phyloP scores from a whole-genome alignment of 53 echinoderm and acorn worm species.

The Mesocentrotus franciscanus region DNA sequence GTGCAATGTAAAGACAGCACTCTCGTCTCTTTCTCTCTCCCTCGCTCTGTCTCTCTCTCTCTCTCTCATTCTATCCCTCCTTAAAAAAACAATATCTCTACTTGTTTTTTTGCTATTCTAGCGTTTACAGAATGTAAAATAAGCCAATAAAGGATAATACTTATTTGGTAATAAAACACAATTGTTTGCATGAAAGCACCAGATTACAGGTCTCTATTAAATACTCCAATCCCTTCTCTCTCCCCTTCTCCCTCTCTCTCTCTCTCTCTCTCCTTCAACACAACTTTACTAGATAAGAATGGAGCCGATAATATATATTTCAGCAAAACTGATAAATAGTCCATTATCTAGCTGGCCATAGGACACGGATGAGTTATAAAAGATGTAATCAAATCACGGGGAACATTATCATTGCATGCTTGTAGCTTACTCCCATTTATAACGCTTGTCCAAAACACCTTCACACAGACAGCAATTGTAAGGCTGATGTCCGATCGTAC shows the following conservation, averaged over 20 bases:
- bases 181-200: too few relatives aligned
- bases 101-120: too few relatives aligned
- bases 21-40: too few relatives aligned
- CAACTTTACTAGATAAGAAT: not conserved
- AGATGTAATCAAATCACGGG: not conserved
- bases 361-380: not conserved
- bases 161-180: too few relatives aligned
- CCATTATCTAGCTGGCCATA: not conserved
- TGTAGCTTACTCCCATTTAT: not conserved
- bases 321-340: not conserved
- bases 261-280: not conserved
- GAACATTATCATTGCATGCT: not conserved
- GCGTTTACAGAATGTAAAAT: too few relatives aligned
- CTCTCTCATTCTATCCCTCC: too few relatives aligned
- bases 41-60: too few relatives aligned
- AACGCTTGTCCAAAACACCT: not conserved
- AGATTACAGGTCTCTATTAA: not conserved
- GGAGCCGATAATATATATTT: not conserved
- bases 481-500: not conserved
- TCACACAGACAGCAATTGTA: not conserved
- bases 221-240: not conserved
- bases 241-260: not conserved
- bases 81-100: too few relatives aligned
- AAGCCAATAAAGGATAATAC: too few relatives aligned
- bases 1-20: too few relatives aligned